Conservation (phyloP, 2,888 invertebrate genomes). For the Hipparchia semele region DNA sequence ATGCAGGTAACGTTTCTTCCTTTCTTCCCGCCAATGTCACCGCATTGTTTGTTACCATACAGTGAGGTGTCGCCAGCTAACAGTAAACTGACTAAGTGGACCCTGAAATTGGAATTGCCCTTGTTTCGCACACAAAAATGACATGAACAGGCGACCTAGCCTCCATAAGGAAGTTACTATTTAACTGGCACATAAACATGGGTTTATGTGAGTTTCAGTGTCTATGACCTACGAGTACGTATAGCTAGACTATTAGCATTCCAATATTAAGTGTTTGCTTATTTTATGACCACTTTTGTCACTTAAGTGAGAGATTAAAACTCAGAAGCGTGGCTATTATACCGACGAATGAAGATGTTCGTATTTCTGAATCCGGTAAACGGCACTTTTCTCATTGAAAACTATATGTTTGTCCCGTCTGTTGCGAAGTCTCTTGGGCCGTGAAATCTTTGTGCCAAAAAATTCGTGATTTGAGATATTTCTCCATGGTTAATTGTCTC, state of each 20-base stretch:
- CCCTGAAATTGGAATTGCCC: slow-evolving; percentile 82
- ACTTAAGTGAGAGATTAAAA: slow-evolving; percentile 8
- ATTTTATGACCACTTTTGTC: slow-evolving; percentile 17
- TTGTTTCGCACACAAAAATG: slow-evolving; percentile 60
- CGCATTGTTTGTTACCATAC: slow-evolving; percentile 69
- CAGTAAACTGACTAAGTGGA: slow-evolving; percentile 73
- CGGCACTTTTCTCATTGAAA: too few relatives aligned
- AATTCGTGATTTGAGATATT: too few relatives aligned
- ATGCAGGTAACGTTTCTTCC: slow-evolving; percentile 74
- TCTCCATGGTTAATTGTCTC: too few relatives aligned
- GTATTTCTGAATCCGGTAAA: background rate
- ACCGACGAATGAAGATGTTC: background rate
- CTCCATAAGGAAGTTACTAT: slow-evolving; percentile 48
- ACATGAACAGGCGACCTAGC: slow-evolving; percentile 59
- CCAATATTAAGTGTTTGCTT: slow-evolving; percentile 22
- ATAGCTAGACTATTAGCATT: slow-evolving; percentile 24
- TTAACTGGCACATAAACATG: background rate
- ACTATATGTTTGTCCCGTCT: too few relatives aligned
- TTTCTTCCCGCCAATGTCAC: slow-evolving; percentile 79
- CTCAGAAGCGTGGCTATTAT: background rate
- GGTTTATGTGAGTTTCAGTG: slow-evolving; percentile 16
- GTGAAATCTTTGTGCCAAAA: too few relatives aligned
- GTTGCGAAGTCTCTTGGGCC: too few relatives aligned
- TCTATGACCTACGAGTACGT: slow-evolving; percentile 20
- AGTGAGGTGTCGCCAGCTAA: slow-evolving; percentile 61